Percentiles rank a stretch among this genome's conserved stretches.
These are phyloP conservation scores for Pseudonaja textilis DNA, from an alignment of 2,113 vertebrate species.

Conservation along the genomic window DNA sequence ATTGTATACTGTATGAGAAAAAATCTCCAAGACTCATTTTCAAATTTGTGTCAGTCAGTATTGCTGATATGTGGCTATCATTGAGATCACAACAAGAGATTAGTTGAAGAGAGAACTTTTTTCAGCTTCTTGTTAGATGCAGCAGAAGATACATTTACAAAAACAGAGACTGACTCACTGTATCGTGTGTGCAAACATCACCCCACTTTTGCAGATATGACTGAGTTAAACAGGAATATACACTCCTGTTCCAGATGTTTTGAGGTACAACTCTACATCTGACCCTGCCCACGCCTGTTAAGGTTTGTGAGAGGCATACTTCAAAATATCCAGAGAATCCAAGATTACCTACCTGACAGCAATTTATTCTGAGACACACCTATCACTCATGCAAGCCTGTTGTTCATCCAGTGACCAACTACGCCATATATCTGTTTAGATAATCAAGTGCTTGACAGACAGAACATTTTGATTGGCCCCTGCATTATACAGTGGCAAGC, in stretches of 20 bases:
- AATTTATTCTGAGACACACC: background rate
- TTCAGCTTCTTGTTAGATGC: background rate
- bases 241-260: background rate
- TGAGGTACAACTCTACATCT: background rate
- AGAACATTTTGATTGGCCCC: background rate
- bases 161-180: background rate
- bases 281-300: background rate
- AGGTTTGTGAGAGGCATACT: background rate
- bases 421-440: background rate
- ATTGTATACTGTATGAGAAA: background rate
- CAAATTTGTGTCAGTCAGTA: background rate
- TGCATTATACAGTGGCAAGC: background rate
- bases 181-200: background rate
- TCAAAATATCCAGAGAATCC: background rate
- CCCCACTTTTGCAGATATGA: background rate
- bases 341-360: background rate
- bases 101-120: background rate
- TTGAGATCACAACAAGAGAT: background rate
- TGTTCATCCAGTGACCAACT: background rate
- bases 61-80: background rate
- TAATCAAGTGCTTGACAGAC: background rate
- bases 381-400: background rate
- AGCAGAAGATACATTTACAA: background rate
- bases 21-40: background rate
- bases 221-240: background rate